Conservation (phyloP, 2,797 vertebrate species). For the Percopsis omiscomaycus region DNA sequence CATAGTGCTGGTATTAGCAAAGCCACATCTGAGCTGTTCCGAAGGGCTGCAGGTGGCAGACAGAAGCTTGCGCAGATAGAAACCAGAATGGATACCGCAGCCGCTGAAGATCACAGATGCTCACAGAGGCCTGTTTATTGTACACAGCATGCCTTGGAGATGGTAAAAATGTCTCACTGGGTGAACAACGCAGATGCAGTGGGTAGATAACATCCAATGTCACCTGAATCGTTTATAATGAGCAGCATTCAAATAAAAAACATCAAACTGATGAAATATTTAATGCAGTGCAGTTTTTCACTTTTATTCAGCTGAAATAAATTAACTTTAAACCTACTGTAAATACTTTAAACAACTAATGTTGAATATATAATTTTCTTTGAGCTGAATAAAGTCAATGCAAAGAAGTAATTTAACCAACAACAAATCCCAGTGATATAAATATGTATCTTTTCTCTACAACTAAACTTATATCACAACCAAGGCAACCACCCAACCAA, state of each 20-base stretch:
- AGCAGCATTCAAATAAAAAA: neutral
- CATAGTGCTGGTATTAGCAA: conserved; percentile 49
- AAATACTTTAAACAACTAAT: too few species aligned
- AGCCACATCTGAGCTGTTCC: conserved; percentile 68
- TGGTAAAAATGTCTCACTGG: conserved; percentile 16
- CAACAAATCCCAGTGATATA: too few species aligned
- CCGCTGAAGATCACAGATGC: conserved; percentile 50
- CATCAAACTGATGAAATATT: too few species aligned
- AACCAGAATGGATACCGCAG: conserved; percentile 47
- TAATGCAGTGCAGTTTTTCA: too few species aligned
- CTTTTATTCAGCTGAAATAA: too few species aligned
- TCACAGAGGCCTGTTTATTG: conserved; percentile 44
- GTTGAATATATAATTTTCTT: too few species aligned
- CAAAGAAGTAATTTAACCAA: too few species aligned
- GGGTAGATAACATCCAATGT: neutral
- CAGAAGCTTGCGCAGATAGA: conserved; percentile 34
- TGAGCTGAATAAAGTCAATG: too few species aligned
- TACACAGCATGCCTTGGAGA: conserved; percentile 26
- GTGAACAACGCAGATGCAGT: conserved; percentile 8
- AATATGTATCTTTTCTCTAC: too few species aligned
- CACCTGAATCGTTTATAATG: neutral
- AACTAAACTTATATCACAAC: too few species aligned
- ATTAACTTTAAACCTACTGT: too few species aligned
- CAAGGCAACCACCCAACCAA: too few species aligned
- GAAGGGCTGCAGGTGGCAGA: conserved; percentile 62